These are phyloP conservation scores for Mirounga angustirostris DNA, from an alignment of 2,113 vertebrate genomes.

Conservation along the genomic window DNA sequence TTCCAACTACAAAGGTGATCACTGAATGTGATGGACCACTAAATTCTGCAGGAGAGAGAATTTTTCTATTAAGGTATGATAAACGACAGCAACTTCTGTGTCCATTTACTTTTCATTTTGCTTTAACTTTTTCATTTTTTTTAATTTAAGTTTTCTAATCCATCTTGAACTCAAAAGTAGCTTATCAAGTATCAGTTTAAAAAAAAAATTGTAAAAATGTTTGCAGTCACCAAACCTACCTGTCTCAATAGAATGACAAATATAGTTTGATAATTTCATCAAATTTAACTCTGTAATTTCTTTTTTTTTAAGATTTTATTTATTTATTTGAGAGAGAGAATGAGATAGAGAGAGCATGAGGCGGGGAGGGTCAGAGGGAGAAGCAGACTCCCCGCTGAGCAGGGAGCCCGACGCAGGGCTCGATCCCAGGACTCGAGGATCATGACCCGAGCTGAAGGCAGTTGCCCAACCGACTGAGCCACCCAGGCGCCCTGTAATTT, in stretches of 20 bases:
- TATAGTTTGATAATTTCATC: neutral
- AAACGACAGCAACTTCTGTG: slow-evolving; percentile 57
- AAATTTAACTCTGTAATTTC: neutral
- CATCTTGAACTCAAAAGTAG: neutral
- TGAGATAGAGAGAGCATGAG: no score
- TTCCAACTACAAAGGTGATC: slow-evolving; percentile 64
- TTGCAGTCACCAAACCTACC: neutral
- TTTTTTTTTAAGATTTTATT: no score
- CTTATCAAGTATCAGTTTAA: neutral
- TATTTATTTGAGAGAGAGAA: no score
- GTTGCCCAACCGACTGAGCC: no score
- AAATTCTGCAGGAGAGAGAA: slow-evolving; percentile 11
- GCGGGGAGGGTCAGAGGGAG: no score
- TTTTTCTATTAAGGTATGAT: slow-evolving; percentile 70
- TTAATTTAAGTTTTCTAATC: slow-evolving; percentile 41
- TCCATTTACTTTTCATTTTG: slow-evolving; percentile 78
- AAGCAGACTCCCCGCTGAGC: no score
- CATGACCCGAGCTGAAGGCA: no score
- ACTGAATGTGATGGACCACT: slow-evolving; percentile 61
- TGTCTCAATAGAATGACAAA: neutral
- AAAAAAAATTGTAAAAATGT: neutral
- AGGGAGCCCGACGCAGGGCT: no score
- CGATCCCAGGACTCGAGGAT: no score
- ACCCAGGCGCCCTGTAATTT: neutral
- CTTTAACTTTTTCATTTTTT: slow-evolving; percentile 66